A percentile compares a stretch with the other conserved stretches of the same genome.
Evolutionary conservation across 2,113 vertebrate genomes (phyloP).

Genomic region (Triplophysa siluroides): DNA sequence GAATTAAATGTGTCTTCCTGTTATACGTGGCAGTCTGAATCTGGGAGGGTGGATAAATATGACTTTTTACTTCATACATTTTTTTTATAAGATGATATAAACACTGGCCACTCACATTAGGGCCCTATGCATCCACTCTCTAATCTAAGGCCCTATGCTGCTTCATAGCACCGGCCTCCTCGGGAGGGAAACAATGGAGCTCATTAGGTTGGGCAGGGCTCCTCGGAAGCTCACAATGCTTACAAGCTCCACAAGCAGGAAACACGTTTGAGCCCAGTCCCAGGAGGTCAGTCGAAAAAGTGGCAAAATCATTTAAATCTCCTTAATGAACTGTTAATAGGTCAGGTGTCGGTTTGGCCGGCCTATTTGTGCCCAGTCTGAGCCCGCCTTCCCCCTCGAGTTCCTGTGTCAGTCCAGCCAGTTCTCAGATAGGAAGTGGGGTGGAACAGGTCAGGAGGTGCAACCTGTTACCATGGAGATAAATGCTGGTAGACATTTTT

Average conservation of each 20-base stretch:
- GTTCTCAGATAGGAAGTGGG: conserved; percentile 1
- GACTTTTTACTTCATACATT: not conserved
- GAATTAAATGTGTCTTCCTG: conserved; percentile 6
- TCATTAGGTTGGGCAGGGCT: conserved; percentile 48
- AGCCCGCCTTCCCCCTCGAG: not conserved
- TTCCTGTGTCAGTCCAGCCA: conserved; percentile 13
- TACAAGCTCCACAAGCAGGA: conserved; percentile 53
- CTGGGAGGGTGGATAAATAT: not conserved
- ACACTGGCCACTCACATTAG: not conserved
- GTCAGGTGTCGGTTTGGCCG: conserved; percentile 32
- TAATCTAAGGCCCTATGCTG: conserved; percentile 11
- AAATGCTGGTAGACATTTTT: conserved; percentile 1
- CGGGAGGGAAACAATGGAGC: conserved; percentile 50
- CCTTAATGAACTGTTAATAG: conserved; percentile 58
- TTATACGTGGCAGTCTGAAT: not conserved
- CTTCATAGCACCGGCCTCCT: conserved; percentile 32
- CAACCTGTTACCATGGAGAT: conserved; percentile 9
- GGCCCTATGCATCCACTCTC: not conserved
- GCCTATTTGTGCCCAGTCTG: conserved; percentile 11
- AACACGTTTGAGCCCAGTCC: conserved; percentile 46
- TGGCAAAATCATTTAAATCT: conserved; percentile 59
- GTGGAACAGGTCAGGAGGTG: conserved; percentile 7
- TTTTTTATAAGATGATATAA: conserved; percentile 5
- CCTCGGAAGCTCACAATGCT: conserved; percentile 49
- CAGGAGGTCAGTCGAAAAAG: conserved; percentile 57